These are phyloP conservation scores for Orycteropus afer DNA, from an alignment of 2,113 vertebrate genomes.

Conservation along the genomic window DNA sequence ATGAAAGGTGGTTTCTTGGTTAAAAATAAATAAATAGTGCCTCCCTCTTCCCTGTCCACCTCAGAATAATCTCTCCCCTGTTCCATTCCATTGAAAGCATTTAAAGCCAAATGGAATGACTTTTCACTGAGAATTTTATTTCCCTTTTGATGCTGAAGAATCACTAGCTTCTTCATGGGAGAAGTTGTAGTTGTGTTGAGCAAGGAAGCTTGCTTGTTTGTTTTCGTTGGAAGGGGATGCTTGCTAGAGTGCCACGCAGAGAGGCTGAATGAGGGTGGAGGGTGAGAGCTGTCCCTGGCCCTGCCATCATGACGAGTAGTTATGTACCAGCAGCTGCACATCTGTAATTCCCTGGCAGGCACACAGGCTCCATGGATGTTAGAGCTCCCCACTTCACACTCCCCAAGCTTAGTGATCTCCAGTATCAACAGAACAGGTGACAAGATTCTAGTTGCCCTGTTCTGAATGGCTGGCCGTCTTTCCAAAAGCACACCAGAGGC, in stretches of 20 bases:
- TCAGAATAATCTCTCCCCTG: background rate
- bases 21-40: background rate
- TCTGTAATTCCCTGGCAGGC: constrained; percentile 48
- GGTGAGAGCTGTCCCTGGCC: background rate
- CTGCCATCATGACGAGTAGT: background rate
- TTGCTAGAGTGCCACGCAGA: background rate
- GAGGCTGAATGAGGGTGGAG: background rate
- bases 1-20: constrained; percentile 16
- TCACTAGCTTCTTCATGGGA: constrained; percentile 17
- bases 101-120: constrained; percentile 44
- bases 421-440: constrained; percentile 78
- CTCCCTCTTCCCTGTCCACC: background rate
- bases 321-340: background rate
- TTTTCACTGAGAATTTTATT: background rate
- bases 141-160: background rate
- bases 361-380: background rate
- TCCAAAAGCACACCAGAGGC: constrained; percentile 82
- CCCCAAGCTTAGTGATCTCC: constrained; percentile 42
- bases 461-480: constrained; percentile 77
- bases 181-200: background rate
- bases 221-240: constrained; percentile 41
- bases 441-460: constrained; percentile 75
- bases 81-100: background rate
- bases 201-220: background rate
- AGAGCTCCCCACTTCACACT: background rate